A percentile compares a stretch with the other conserved stretches of the same genome.
These are phyloP conservation scores for Lepidocyrtoides sp. DNA, from an alignment of 2,888 invertebrate genomes.

Conservation along the genomic window DNA sequence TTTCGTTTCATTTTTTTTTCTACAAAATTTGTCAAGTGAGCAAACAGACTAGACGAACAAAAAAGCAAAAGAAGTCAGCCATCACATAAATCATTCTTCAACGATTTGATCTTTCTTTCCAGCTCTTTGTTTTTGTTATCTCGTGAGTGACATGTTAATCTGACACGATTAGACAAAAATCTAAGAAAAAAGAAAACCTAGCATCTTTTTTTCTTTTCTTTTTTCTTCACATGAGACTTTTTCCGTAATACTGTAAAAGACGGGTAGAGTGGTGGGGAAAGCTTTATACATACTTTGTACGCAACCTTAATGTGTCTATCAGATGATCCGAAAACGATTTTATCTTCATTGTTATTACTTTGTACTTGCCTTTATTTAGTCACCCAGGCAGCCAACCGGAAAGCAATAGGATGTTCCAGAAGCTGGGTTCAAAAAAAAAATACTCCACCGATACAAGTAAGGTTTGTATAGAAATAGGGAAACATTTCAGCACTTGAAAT, in stretches of 20 bases:
- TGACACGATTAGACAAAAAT: constrained; percentile 35
- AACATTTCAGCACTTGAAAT: not conserved
- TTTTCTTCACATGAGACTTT: not conserved
- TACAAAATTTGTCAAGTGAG: constrained; percentile 25
- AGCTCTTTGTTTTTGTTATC: constrained; percentile 39
- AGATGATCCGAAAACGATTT: not conserved
- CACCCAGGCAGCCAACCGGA: constrained; percentile 30
- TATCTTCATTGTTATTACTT: constrained; percentile 53
- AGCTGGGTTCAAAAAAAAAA: not conserved
- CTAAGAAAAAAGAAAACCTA: not conserved
- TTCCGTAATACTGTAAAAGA: not conserved
- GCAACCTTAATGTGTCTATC: not conserved
- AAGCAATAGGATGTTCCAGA: not conserved
- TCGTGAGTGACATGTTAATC: constrained; percentile 40
- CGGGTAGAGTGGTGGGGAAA: not conserved
- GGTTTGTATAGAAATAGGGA: too few relatives aligned
- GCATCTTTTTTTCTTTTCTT: not conserved
- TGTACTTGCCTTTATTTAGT: constrained; percentile 12
- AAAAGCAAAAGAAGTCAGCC: not conserved
- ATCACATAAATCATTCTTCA: not conserved
- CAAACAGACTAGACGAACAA: not conserved
- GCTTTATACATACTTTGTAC: not conserved
- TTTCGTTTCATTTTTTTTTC: constrained; percentile 2
- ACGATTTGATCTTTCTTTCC: not conserved
- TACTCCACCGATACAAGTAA: not conserved